Percentiles rank a stretch among this genome's conserved stretches.
Conservation (phyloP, 2,113 vertebrate species). For the Bettongia penicillata region DNA sequence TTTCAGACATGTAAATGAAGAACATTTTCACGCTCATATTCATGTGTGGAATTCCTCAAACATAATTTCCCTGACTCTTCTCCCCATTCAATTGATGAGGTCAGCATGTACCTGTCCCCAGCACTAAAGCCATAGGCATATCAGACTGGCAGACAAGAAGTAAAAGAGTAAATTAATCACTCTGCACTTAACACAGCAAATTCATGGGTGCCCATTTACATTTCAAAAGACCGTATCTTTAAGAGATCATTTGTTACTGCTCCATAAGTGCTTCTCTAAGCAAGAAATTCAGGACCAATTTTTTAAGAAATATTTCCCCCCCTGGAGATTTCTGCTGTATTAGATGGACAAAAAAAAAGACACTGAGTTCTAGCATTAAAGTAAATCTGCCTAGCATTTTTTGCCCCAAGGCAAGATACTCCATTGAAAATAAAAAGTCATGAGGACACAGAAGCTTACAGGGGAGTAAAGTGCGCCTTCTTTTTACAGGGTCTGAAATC, state of each 20-base stretch:
- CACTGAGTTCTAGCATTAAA: conserved; percentile 55
- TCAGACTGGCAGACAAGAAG: too few species aligned
- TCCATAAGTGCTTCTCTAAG: conserved; percentile 78
- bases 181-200: conserved; percentile 51
- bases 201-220: conserved; percentile 79
- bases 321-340: conserved; percentile 33
- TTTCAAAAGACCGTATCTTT: conserved; percentile 80
- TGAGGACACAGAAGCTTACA: neutral
- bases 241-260: conserved; percentile 81
- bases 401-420: conserved; percentile 58
- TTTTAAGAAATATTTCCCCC: too few species aligned
- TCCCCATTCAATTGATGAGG: too few species aligned
- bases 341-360: conserved; percentile 73
- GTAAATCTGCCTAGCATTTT: conserved; percentile 32
- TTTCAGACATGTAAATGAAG: too few species aligned
- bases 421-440: neutral
- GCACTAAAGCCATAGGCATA: too few species aligned
- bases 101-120: too few species aligned
- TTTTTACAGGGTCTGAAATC: neutral
- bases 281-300: conserved; percentile 67
- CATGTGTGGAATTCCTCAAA: too few species aligned
- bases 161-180: conserved; percentile 76
- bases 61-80: too few species aligned
- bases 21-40: too few species aligned
- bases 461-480: too few species aligned